Conservation (phyloP, 1,140 invertebrate species). For the Arctopsyche grandis region DNA sequence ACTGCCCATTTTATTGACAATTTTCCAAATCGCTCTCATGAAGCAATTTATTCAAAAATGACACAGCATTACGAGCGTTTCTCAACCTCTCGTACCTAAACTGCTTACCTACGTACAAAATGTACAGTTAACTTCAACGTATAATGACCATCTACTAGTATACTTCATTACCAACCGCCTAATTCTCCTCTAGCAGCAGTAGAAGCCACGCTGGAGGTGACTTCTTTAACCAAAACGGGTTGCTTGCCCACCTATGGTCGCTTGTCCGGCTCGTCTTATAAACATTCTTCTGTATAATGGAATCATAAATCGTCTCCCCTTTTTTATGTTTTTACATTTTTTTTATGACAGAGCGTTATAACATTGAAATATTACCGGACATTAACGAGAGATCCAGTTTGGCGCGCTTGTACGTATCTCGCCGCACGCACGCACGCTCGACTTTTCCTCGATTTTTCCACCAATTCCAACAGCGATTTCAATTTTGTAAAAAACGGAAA, state of each 20-base stretch:
- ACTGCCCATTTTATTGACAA: too few species aligned
- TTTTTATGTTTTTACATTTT: slow-evolving; percentile 1
- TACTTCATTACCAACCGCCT: slow-evolving; percentile 24
- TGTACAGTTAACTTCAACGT: not conserved
- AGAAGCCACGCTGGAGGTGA: slow-evolving; percentile 2
- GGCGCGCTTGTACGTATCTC: not conserved
- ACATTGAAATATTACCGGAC: slow-evolving; percentile 33
- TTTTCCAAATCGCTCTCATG: too few species aligned
- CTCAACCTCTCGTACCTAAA: too few species aligned
- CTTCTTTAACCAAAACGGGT: slow-evolving; percentile 21
- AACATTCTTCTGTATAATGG: slow-evolving; percentile 36
- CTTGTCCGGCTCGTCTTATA: slow-evolving; percentile 15
- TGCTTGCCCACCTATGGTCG: slow-evolving; percentile 14
- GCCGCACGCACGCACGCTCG: not conserved
- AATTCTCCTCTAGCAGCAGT: not conserved
- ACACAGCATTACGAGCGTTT: too few species aligned
- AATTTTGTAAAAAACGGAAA: not conserved
- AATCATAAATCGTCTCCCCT: slow-evolving; percentile 33
- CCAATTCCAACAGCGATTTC: too few species aligned
- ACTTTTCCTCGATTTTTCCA: too few species aligned
- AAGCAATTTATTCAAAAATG: too few species aligned
- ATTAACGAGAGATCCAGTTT: slow-evolving; percentile 23
- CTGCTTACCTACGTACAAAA: too few species aligned
- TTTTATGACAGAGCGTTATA: slow-evolving; percentile 30
- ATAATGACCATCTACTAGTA: slow-evolving; percentile 12